Conservation (phyloP, 2,888 invertebrate genomes). For the Axea sp. region DNA sequence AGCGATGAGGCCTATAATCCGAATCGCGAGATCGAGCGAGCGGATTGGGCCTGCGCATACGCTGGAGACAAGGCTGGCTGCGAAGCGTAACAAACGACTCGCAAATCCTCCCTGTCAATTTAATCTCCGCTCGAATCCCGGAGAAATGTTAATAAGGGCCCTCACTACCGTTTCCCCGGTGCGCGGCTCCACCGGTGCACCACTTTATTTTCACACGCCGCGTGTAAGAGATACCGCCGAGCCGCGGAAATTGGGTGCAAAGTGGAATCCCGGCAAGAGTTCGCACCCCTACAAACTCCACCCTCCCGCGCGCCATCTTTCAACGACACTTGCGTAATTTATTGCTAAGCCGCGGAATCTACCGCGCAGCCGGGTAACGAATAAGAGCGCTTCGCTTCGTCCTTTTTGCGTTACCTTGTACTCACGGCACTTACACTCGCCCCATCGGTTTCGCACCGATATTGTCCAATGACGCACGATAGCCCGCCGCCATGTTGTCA, state of each 20-base stretch:
- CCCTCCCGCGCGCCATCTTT: constrained; percentile 55
- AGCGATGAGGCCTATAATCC: constrained; percentile 33
- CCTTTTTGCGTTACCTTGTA: constrained; percentile 14
- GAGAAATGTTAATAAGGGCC: constrained; percentile 79
- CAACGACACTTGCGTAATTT: constrained; percentile 50
- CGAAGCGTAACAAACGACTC: constrained; percentile 77
- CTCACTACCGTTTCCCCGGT: constrained; percentile 70
- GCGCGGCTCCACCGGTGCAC: too few relatives aligned
- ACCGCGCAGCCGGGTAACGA: constrained; percentile 45
- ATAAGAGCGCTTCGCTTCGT: constrained; percentile 24
- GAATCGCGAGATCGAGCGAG: constrained; percentile 58
- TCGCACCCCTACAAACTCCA: constrained; percentile 56
- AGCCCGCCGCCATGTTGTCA: constrained; percentile 69
- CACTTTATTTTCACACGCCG: constrained; percentile 70
- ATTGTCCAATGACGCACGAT: constrained; percentile 43
- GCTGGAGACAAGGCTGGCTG: constrained; percentile 62
- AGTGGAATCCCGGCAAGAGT: constrained; percentile 60
- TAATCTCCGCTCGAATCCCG: constrained; percentile 79
- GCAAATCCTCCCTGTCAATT: constrained; percentile 79
- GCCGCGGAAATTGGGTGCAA: constrained; percentile 73
- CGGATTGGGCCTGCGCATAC: constrained; percentile 62
- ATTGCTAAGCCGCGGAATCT: constrained; percentile 49
- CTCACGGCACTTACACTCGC: too few relatives aligned
- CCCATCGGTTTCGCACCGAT: constrained; percentile 18
- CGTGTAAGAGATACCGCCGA: constrained; percentile 62